Conservation (phyloP, 2,888 invertebrate genomes). For the Ophion obscuratus region DNA sequence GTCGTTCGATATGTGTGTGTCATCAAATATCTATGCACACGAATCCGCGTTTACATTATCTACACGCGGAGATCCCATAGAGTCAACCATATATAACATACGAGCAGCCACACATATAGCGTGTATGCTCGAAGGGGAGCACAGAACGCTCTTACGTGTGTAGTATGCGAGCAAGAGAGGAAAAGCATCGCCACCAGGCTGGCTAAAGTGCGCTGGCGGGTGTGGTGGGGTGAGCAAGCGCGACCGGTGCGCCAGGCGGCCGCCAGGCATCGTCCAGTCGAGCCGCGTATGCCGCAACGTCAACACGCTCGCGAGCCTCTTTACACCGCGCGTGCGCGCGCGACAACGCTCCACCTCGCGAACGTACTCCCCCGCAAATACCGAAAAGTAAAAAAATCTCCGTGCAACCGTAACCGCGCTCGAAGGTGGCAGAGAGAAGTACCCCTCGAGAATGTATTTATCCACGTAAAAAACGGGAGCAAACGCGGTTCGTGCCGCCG, state of each 20-base stretch:
- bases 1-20: not conserved
- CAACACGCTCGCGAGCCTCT: slow-evolving; percentile 64
- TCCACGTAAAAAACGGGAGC: too few relatives aligned
- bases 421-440: not conserved
- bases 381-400: not conserved
- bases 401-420: not conserved
- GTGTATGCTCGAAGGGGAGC: slow-evolving; percentile 35
- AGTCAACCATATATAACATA: not conserved
- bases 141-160: slow-evolving; percentile 61
- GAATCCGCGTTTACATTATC: not conserved
- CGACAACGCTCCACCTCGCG: not conserved
- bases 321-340: not conserved
- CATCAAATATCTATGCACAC: not conserved
- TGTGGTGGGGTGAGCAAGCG: slow-evolving; percentile 50
- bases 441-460: too few relatives aligned
- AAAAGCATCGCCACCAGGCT: slow-evolving; percentile 53
- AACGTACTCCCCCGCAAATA: not conserved
- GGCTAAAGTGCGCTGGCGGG: slow-evolving; percentile 42
- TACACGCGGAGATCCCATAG: not conserved
- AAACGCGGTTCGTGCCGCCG: not conserved
- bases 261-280: slow-evolving; percentile 76
- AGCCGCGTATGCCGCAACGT: slow-evolving; percentile 80
- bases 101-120: not conserved
- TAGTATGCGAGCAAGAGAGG: slow-evolving; percentile 47
- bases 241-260: slow-evolving; percentile 74